Conservation (phyloP, 2,113 vertebrate genomes). For the Sorex fumeus region DNA sequence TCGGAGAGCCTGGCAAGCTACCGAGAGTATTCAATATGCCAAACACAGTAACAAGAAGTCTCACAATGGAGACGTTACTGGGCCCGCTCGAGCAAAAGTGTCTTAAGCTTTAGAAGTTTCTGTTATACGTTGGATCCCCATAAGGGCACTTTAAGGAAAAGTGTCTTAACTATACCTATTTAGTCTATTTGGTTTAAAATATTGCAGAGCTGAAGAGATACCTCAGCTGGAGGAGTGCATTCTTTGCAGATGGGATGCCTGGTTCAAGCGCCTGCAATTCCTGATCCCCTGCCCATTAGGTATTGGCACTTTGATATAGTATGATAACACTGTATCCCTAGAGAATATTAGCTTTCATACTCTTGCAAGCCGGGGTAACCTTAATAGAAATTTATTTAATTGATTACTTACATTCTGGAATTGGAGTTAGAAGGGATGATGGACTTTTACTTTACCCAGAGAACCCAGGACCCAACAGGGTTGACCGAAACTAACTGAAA, state of each 20-base stretch:
- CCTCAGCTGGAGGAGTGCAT: background rate
- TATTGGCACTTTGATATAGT: background rate
- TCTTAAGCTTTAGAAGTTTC: conserved; percentile 35
- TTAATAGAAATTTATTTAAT: too few species aligned
- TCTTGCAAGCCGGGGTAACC: too few species aligned
- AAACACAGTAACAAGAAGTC: too few species aligned
- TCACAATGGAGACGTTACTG: too few species aligned
- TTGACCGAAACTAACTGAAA: background rate
- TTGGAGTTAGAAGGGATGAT: too few species aligned
- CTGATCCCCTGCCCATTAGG: too few species aligned
- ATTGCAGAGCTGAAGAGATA: conserved; percentile 1
- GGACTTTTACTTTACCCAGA: background rate
- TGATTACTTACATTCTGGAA: too few species aligned
- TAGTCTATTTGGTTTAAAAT: conserved; percentile 49
- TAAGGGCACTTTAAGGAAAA: background rate
- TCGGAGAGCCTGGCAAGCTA: too few species aligned
- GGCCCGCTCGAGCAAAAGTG: too few species aligned
- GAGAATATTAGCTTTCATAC: too few species aligned
- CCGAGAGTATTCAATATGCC: too few species aligned
- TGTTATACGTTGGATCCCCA: background rate
- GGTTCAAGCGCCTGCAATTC: background rate
- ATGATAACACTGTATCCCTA: too few species aligned
- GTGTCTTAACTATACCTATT: background rate
- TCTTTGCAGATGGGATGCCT: background rate
- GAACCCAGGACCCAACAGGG: background rate